Conservation (phyloP, 2,888 invertebrate genomes). For the Leucozona laternaria region DNA sequence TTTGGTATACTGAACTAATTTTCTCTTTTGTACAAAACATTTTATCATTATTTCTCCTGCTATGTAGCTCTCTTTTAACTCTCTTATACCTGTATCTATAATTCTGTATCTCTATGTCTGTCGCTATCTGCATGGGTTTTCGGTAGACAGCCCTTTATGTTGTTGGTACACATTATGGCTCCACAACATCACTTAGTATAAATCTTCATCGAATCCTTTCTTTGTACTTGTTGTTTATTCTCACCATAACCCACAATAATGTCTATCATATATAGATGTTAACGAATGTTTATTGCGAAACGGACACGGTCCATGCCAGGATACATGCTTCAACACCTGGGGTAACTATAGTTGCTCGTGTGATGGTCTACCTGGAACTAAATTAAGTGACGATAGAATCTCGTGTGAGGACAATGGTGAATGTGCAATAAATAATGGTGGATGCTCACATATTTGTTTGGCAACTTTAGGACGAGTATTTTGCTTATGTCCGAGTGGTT, state of each 20-base stretch:
- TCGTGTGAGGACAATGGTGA: slow-evolving; percentile 84
- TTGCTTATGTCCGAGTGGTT: slow-evolving; percentile 85
- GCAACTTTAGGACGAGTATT: slow-evolving; percentile 82
- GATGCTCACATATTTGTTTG: slow-evolving; percentile 84
- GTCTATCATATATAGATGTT: slow-evolving; percentile 83
- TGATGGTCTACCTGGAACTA: slow-evolving; percentile 85
- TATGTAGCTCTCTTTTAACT: not conserved
- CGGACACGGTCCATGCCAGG: slow-evolving; percentile 87
- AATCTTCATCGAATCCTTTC: slow-evolving; percentile 37
- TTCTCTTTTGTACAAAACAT: slow-evolving; percentile 56
- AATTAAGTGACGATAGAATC: slow-evolving; percentile 85
- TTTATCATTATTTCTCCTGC: not conserved
- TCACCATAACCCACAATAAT: slow-evolving; percentile 18
- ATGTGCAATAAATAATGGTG: slow-evolving; percentile 84
- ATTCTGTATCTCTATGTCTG: slow-evolving; percentile 22
- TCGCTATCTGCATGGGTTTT: slow-evolving; percentile 64
- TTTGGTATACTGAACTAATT: slow-evolving; percentile 60
- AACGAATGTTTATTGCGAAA: slow-evolving; percentile 87
- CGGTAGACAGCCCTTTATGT: slow-evolving; percentile 40
- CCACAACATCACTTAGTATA: not conserved
- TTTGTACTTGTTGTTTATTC: not conserved
- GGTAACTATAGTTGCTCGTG: slow-evolving; percentile 87
- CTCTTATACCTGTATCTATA: not conserved
- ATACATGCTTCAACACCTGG: slow-evolving; percentile 86
- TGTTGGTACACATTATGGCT: not conserved